A percentile compares a stretch with the other conserved stretches of the same genome.
phyloP scores from a whole-genome alignment of 2,888 invertebrate genomes.

The Amiota communis region DNA sequence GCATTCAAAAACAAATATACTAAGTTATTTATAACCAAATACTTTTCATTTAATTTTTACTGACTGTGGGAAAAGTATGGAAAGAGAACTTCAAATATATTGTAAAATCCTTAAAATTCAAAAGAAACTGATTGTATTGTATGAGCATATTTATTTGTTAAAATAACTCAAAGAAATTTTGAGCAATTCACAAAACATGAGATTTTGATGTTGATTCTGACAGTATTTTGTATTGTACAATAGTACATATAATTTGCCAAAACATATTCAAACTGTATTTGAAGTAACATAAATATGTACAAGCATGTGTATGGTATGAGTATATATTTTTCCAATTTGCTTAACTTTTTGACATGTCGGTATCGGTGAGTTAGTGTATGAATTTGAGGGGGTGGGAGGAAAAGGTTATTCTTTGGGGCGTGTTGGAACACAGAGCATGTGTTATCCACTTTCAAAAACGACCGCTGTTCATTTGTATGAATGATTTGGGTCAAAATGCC shows the following conservation, averaged over 20 bases:
- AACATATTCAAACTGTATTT: too few species aligned
- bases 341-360: constrained; percentile 47
- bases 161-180: constrained; percentile 27
- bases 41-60: constrained; percentile 52
- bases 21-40: constrained; percentile 53
- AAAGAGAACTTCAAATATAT: not conserved
- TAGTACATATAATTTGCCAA: constrained; percentile 29
- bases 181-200: constrained; percentile 48
- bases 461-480: constrained; percentile 27
- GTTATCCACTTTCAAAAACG: not conserved
- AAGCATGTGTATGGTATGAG: constrained; percentile 31
- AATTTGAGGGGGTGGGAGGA: not conserved
- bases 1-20: constrained; percentile 57
- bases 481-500: constrained; percentile 60
- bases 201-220: constrained; percentile 33
- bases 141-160: not conserved
- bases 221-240: constrained; percentile 44
- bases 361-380: not conserved
- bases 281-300: constrained; percentile 26
- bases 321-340: constrained; percentile 19
- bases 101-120: not conserved
- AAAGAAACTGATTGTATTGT: not conserved
- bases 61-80: not conserved
- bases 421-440: not conserved
- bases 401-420: not conserved